These are phyloP conservation scores for Xyrichtys novacula DNA, from an alignment of 2,797 vertebrate species.

Conservation along the genomic window DNA sequence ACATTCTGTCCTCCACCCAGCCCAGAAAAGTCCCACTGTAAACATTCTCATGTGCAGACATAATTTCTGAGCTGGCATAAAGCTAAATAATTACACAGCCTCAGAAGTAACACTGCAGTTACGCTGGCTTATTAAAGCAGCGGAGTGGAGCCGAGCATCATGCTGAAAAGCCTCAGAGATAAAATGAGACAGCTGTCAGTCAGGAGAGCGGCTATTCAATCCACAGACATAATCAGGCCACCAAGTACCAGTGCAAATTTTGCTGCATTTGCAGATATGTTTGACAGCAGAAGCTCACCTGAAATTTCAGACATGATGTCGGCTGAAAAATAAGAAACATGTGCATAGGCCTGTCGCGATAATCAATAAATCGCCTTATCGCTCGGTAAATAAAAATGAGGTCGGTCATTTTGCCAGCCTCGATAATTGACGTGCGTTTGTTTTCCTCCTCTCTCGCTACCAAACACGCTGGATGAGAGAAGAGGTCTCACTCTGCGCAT, in stretches of 20 bases:
- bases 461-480: no score
- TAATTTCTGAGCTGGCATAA: conserved; percentile 52
- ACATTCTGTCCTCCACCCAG: conserved; percentile 28
- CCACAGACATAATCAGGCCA: conserved; percentile 66
- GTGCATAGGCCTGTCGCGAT: no score
- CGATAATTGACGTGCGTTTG: no score
- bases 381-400: no score
- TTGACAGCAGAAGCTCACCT: conserved; percentile 8
- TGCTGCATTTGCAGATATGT: conserved; percentile 17
- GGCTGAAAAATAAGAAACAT: not conserved
- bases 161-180: conserved; percentile 53
- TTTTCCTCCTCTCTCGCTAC: no score
- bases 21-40: conserved; percentile 9
- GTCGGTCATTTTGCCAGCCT: no score
- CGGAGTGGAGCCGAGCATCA: conserved; percentile 56
- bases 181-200: conserved; percentile 75
- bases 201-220: conserved; percentile 55
- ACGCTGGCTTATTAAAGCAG: conserved; percentile 60
- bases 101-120: conserved; percentile 53
- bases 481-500: no score
- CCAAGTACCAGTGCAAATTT: conserved; percentile 10
- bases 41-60: conserved; percentile 41
- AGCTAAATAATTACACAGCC: conserved; percentile 67
- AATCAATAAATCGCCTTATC: no score
- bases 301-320: conserved; percentile 35